Evolutionary conservation across 2,797 vertebrate species (phyloP).

Genomic region (Leuciscus waleckii): DNA sequence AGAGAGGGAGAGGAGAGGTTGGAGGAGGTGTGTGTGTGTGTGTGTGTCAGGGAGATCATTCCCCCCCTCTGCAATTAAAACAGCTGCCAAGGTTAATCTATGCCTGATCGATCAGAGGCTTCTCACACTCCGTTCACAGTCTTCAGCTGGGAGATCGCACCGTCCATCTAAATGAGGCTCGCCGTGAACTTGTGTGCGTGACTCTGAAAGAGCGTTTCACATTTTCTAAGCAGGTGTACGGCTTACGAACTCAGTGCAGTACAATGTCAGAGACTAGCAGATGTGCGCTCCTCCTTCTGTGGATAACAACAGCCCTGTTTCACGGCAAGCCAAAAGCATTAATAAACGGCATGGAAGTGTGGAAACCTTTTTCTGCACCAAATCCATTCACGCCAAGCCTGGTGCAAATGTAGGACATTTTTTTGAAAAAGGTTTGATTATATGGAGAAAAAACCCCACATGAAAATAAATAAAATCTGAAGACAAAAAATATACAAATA

Average conservation of each 20-base stretch:
- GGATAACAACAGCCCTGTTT: conserved; percentile 15
- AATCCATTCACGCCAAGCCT: not conserved
- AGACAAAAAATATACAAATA: not conserved
- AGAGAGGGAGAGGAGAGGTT: not conserved
- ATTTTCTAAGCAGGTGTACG: conserved; percentile 34
- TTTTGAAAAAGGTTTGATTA: not conserved
- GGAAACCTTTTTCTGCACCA: not conserved
- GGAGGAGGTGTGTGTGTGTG: not conserved
- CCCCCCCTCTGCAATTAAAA: conserved; percentile 56
- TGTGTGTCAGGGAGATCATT: conserved; percentile 49
- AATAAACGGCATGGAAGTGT: not conserved
- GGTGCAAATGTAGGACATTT: not conserved
- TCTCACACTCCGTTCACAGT: conserved; percentile 29
- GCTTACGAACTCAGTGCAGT: conserved; percentile 8
- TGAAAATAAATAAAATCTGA: not conserved
- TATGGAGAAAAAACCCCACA: not conserved
- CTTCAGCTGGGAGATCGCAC: conserved; percentile 18
- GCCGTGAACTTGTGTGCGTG: not conserved
- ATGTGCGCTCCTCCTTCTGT: not conserved
- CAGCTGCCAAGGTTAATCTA: conserved; percentile 57
- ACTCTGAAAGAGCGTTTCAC: conserved; percentile 4
- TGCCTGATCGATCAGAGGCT: conserved; percentile 57
- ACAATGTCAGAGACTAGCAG: conserved; percentile 13
- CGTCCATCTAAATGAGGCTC: conserved; percentile 6
- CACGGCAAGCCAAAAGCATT: not conserved